Conservation (phyloP, 1,140 invertebrate genomes). For the Physella acuta region DNA sequence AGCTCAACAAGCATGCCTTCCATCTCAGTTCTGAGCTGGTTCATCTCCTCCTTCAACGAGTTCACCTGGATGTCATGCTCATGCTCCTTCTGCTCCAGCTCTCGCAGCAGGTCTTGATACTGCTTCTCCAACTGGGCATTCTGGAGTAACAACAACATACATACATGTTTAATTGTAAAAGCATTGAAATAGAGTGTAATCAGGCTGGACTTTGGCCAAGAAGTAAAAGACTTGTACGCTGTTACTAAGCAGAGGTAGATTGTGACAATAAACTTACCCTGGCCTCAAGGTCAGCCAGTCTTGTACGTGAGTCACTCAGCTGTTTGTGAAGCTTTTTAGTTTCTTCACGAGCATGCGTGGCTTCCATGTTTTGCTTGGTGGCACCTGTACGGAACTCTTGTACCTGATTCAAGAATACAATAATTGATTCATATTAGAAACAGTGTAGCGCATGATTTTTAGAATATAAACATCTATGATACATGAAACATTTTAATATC, state of each 20-base stretch:
- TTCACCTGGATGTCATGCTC: constrained; percentile 46
- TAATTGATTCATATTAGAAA: no score
- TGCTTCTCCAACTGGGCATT: constrained; percentile 62
- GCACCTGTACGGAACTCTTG: constrained; percentile 64
- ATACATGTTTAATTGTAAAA: no score
- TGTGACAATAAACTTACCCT: constrained; percentile 59
- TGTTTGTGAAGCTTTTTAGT: constrained; percentile 60
- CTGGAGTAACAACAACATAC: no score
- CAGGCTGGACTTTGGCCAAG: no score
- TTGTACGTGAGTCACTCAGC: constrained; percentile 57
- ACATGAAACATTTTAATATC: no score
- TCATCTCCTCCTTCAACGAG: constrained; percentile 45
- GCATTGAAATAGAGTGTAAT: no score
- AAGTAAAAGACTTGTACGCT: no score
- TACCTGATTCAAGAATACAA: no score
- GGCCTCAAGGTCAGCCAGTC: constrained; percentile 62
- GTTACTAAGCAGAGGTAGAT: no score
- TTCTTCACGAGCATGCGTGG: constrained; percentile 61
- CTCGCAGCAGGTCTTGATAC: constrained; percentile 59
- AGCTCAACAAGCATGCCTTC: constrained; percentile 59
- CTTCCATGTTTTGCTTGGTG: constrained; percentile 63
- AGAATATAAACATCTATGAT: no score
- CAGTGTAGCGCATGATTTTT: no score
- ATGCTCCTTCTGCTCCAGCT: constrained; percentile 60
- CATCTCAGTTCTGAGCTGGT: constrained; percentile 54